Percentiles rank a stretch among this genome's conserved stretches.
phyloP scores from a whole-genome alignment of 1,140 invertebrate genomes.

The Megathymus violae region DNA sequence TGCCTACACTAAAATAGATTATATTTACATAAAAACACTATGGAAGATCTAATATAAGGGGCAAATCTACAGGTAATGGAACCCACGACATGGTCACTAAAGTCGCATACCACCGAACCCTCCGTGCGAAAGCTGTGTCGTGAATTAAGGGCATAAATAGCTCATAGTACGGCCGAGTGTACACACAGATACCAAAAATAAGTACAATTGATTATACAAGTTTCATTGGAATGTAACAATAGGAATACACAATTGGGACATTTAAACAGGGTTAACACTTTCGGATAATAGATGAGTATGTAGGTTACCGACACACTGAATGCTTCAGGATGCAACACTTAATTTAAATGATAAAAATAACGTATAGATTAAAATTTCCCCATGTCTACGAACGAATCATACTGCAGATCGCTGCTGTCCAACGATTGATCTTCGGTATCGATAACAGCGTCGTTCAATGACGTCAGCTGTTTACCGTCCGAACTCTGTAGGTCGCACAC shows the following conservation, averaged over 20 bases:
- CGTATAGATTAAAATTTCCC: slow-evolving; percentile 71
- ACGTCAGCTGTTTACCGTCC: slow-evolving; percentile 42
- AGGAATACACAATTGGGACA: slow-evolving; percentile 18
- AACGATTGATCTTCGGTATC: slow-evolving; percentile 51
- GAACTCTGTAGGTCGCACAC: slow-evolving; percentile 58
- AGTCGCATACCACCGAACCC: slow-evolving; percentile 76
- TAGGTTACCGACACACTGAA: too few relatives aligned
- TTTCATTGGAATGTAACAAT: slow-evolving; percentile 19
- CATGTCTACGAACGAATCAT: slow-evolving; percentile 78
- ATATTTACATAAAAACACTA: slow-evolving; percentile 64
- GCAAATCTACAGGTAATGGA: slow-evolving; percentile 17
- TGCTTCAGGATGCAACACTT: slow-evolving; percentile 1
- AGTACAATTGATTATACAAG: slow-evolving; percentile 19
- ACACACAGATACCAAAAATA: slow-evolving; percentile 22
- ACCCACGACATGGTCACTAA: slow-evolving; percentile 72
- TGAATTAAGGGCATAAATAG: slow-evolving; percentile 65
- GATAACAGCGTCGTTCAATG: slow-evolving; percentile 40
- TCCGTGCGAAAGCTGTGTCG: slow-evolving; percentile 72
- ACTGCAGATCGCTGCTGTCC: slow-evolving; percentile 71
- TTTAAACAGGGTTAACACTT: slow-evolving; percentile 10
- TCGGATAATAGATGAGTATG: too few relatives aligned
- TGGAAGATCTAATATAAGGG: slow-evolving; percentile 40
- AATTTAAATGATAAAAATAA: slow-evolving; percentile 21
- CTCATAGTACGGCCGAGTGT: slow-evolving; percentile 47
- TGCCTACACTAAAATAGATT: slow-evolving; percentile 44